Evolutionary conservation across 2,113 vertebrate genomes (phyloP), one percentile per base, ranked within the genome.

Genomic region (Alethe castanea): DNA sequence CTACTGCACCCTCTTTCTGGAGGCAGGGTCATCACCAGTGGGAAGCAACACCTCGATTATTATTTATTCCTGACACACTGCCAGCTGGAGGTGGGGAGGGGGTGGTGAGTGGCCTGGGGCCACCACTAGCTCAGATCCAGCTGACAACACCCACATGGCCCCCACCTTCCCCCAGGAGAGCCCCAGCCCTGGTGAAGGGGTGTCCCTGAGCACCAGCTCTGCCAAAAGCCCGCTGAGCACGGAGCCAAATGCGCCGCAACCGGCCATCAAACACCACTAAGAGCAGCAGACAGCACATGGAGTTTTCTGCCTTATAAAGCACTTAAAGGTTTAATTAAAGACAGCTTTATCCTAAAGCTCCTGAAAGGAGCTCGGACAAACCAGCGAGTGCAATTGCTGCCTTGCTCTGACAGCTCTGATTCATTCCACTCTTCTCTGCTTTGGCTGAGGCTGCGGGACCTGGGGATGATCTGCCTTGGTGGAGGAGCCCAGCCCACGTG

Each of bases 251-350:
- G 2, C 9, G 3, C 4, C 0, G 14, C 2, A 1, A 54, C 48
- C 2, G 1, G 73, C 28, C 24, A 80, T 57, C 78, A 69, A 84
- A 76, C 13, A 8, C 48, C 73, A 18, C 79, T 71, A 71, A 69
- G 83, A 90, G 94, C 73, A 61, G 92, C 91, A 97, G 94, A 89
- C 86, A 33, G 81, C 86, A 72, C 86, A 36, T 42, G 48, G 78
- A 95, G 73, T 71, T 86, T 92, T 65, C 86, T 85, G 94, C 88
- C 73, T 81, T 91, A 91, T 74, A 92, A 95, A 96, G 94, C 95
- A 95, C 95, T 95, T 97, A 95, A 83, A 92, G 89, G 89, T 97
- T 94, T 95, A 97, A 96, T 97, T 94, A 95, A 96, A 91, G 95
- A 45, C 4, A 4, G 78, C 94, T 96, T 97, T 96, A 94, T 95